A percentile compares a stretch with the other conserved stretches of the same genome.
Evolutionary conservation across 2,797 vertebrate genomes (phyloP).

Genomic region (Macropodus opercularis): DNA sequence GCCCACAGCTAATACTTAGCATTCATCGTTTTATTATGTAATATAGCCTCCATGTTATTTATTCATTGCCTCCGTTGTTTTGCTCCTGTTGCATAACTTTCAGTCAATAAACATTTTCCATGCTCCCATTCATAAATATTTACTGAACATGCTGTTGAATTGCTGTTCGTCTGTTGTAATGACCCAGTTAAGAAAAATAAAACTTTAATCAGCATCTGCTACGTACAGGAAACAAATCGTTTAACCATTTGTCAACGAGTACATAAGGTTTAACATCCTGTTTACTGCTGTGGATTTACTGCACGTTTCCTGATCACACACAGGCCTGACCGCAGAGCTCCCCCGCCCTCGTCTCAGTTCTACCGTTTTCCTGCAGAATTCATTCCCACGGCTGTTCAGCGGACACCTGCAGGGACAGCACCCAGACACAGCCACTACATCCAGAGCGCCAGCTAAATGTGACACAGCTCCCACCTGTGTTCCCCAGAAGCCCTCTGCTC

Average conservation of each 20-base stretch:
- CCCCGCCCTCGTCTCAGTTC: constrained; percentile 13
- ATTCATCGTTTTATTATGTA: neutral
- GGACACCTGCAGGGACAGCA: constrained; percentile 38
- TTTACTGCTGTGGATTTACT: too few species aligned
- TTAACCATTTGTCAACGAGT: too few species aligned
- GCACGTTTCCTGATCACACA: neutral
- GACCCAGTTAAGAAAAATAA: neutral
- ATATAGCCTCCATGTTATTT: neutral
- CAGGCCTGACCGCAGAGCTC: constrained; percentile 4
- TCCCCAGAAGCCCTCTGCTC: constrained; percentile 4
- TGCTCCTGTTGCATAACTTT: neutral
- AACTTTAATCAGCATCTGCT: neutral
- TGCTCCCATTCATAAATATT: neutral
- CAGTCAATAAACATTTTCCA: neutral
- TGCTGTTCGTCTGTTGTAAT: neutral
- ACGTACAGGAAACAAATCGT: neutral
- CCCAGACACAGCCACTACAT: constrained; percentile 11
- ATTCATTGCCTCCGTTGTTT: neutral
- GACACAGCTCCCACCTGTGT: constrained; percentile 28
- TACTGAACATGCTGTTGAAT: neutral
- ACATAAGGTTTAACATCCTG: neutral
- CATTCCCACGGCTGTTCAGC: constrained; percentile 1
- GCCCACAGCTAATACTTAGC: too few species aligned
- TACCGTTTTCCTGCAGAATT: constrained; percentile 10
- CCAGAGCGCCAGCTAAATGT: constrained; percentile 20